Base-by-base conservation (phyloP, 2,113 vertebrate genomes). In the Etheostoma spectabile region DNA sequence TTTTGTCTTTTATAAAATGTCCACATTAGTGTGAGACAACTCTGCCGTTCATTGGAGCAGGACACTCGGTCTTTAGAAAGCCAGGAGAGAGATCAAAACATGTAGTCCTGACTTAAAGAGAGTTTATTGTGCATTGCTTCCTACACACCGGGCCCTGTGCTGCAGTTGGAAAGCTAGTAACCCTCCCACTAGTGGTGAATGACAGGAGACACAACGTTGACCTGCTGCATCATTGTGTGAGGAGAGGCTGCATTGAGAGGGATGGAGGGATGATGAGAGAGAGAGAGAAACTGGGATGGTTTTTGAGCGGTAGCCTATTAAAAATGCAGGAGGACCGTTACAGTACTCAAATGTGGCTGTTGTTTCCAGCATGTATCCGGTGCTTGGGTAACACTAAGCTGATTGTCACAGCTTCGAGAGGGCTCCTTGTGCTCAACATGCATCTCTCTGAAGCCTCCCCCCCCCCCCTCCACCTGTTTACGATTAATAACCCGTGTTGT, bases 351-450 rank as follows among this genome's bases (percentile, higher is more conserved):
- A 87, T 82, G 87, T 86, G 85, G 42, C 87, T 79, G 86, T 93
- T 92, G 94, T 93, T 89, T 88, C 90, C 90, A 91, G 89, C 84
- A 51, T 94, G 91, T 92, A 87, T 93, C 87, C 71, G 74, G 88
- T 91, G 92, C 91, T 93, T 89, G 82, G 92, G 89, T 91, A 91
- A 92, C 92, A 93, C 87, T 92, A 87, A 94, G 90, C 88, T 88
- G 84, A 71, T 89, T 88, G 92, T 91, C 91, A 87, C 56, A 60
- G 86, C 45, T 68, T 33, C 75, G 71, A 91, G 73, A 86, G 76
- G 57, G 65, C 79, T 77, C 81, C 84, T 42, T 69, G 66, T 59
- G 7, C 76, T 64, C 66, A 61, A 45, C 87, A 30, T 45, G 30
- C 59, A 5, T 70, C 65, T 52, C 63, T 11, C 64, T 15, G 16